Conservation (phyloP, 2,797 vertebrate genomes). For the Acipenser oxyrinchus region DNA sequence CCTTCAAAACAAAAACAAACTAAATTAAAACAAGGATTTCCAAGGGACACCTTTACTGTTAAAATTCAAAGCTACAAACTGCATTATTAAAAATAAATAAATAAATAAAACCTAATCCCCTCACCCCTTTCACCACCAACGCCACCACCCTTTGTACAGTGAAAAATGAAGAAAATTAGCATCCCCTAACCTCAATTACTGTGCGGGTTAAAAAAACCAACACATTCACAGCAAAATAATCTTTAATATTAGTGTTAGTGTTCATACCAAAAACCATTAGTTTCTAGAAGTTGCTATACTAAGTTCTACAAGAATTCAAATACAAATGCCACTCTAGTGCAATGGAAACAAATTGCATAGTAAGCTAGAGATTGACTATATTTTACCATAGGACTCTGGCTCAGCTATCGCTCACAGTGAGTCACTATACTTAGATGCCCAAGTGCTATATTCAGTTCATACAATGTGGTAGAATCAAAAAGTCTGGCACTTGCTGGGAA, state of each 20-base stretch:
- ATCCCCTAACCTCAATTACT: not conserved
- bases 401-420: conserved; percentile 9
- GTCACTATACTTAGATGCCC: not conserved
- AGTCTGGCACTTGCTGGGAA: not conserved
- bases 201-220: not conserved
- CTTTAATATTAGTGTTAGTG: too few species aligned
- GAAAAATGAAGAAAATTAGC: not conserved
- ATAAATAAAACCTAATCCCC: not conserved
- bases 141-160: not conserved
- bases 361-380: conserved; percentile 8
- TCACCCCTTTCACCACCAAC: not conserved
- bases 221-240: too few species aligned
- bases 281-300: too few species aligned
- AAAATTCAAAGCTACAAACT: not conserved
- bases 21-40: conserved; percentile 20
- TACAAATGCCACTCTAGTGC: not conserved
- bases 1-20: conserved; percentile 37
- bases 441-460: conserved; percentile 8
- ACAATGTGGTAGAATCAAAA: not conserved
- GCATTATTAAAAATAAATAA: not conserved
- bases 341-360: conserved; percentile 11
- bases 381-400: conserved; percentile 12
- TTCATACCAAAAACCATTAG: too few species aligned
- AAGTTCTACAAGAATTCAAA: not conserved
- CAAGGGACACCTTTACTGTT: not conserved